phyloP scores from a whole-genome alignment of 2,113 vertebrate species.

The Saguinus imperator region DNA sequence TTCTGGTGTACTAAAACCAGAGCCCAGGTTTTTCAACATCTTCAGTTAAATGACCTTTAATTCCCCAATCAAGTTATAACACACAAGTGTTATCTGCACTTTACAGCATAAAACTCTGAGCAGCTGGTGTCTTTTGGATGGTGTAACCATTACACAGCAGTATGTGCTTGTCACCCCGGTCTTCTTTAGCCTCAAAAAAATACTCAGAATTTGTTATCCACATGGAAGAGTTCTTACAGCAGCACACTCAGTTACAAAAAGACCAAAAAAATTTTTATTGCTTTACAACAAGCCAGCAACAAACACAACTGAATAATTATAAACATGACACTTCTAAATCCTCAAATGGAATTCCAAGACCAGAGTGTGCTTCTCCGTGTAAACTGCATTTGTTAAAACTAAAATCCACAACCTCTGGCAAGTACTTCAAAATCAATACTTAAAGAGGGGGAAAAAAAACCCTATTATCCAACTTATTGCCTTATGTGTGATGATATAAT shows the following conservation, averaged over 20 bases:
- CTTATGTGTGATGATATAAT: not conserved
- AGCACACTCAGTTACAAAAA: constrained; percentile 47
- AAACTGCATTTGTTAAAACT: constrained; percentile 37
- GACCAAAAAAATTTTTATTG: constrained; percentile 57
- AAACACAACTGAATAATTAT: constrained; percentile 45
- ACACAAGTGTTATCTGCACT: not conserved
- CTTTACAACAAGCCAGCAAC: constrained; percentile 66
- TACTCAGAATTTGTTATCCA: constrained; percentile 6
- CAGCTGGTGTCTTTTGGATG: not conserved
- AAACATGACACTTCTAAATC: constrained; percentile 48
- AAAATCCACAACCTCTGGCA: constrained; percentile 1
- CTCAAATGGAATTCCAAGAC: not conserved
- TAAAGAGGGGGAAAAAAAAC: not conserved
- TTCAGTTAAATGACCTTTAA: not conserved
- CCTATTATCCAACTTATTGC: not conserved
- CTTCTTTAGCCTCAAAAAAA: constrained; percentile 1
- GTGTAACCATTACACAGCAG: not conserved
- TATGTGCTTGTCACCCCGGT: not conserved
- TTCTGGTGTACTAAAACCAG: constrained; percentile 5
- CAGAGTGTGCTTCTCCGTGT: not conserved
- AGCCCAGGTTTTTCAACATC: not conserved
- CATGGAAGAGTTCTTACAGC: not conserved
- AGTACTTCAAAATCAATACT: constrained; percentile 6
- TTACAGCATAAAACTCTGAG: not conserved
- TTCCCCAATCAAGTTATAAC: not conserved